Conservation (phyloP, 1,140 invertebrate genomes). For the Andricus grossulariae region DNA sequence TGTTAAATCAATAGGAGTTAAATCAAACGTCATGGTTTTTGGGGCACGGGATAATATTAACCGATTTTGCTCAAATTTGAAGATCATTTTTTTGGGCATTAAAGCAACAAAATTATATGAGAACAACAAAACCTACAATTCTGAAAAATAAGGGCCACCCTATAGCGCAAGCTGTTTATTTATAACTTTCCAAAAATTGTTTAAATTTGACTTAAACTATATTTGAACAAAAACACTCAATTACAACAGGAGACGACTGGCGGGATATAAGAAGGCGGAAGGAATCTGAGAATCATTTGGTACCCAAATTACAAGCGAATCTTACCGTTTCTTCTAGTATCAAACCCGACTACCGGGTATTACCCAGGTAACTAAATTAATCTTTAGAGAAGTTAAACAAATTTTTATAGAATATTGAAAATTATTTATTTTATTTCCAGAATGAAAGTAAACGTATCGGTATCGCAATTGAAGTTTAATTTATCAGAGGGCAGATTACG, state of each 20-base stretch:
- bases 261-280: slow-evolving; percentile 81
- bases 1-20: too few species aligned
- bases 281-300: slow-evolving; percentile 86
- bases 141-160: too few species aligned
- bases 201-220: too few species aligned
- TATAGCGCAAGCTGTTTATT: too few species aligned
- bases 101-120: too few species aligned
- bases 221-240: not conserved
- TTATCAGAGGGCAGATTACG: slow-evolving; percentile 85
- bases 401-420: slow-evolving; percentile 23
- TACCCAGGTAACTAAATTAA: slow-evolving; percentile 78
- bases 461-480: slow-evolving; percentile 86
- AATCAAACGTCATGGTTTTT: too few species aligned
- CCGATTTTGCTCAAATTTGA: too few species aligned
- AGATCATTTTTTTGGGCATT: too few species aligned
- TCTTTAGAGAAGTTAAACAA: not conserved
- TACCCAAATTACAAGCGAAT: slow-evolving; percentile 84
- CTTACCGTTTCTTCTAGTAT: slow-evolving; percentile 86
- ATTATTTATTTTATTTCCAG: slow-evolving; percentile 72
- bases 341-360: slow-evolving; percentile 84
- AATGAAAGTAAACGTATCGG: slow-evolving; percentile 85
- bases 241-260: slow-evolving; percentile 83
- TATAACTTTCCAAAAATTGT: too few species aligned
- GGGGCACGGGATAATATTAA: too few species aligned
- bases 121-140: too few species aligned